These are phyloP conservation scores for Hermaeophaga mercurialis DNA, from an alignment of 2,888 invertebrate genomes.

Conservation along the genomic window DNA sequence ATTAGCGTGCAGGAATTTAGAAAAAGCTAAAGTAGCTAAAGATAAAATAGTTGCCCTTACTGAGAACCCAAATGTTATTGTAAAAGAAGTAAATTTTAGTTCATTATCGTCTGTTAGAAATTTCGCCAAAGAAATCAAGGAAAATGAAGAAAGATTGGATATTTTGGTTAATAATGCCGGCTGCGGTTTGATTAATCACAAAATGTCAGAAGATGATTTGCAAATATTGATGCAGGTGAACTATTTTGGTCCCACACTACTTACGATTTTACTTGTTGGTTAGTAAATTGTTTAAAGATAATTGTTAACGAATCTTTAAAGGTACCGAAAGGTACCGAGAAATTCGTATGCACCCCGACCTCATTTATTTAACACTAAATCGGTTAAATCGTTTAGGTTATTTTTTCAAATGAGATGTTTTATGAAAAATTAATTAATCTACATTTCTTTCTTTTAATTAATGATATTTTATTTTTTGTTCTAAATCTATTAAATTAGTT, in stretches of 20 bases:
- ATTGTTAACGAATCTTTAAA: no score
- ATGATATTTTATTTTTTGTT: no score
- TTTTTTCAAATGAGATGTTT: no score
- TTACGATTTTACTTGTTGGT: slow-evolving; percentile 68
- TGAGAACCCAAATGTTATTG: slow-evolving; percentile 49
- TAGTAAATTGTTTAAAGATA: no score
- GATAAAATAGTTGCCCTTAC: slow-evolving; percentile 49
- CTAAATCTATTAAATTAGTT: no score
- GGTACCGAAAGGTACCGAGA: no score
- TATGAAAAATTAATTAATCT: no score
- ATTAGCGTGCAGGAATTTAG: slow-evolving; percentile 59
- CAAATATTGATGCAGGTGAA: slow-evolving; percentile 71
- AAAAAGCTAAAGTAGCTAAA: slow-evolving; percentile 38
- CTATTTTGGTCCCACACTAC: slow-evolving; percentile 72
- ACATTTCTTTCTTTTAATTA: no score
- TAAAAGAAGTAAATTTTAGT: slow-evolving; percentile 60
- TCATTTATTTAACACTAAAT: no score
- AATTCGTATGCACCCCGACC: no score
- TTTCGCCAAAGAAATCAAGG: slow-evolving; percentile 66
- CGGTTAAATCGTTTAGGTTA: no score
- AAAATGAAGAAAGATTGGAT: slow-evolving; percentile 62
- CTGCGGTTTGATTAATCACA: slow-evolving; percentile 54
- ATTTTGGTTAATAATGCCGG: slow-evolving; percentile 73
- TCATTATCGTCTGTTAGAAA: slow-evolving; percentile 62
- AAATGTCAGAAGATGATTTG: slow-evolving; percentile 65